A percentile compares a stretch with the other conserved stretches of the same genome.
Conservation (phyloP, 1,140 invertebrate species). For the Orius insidiosus region DNA sequence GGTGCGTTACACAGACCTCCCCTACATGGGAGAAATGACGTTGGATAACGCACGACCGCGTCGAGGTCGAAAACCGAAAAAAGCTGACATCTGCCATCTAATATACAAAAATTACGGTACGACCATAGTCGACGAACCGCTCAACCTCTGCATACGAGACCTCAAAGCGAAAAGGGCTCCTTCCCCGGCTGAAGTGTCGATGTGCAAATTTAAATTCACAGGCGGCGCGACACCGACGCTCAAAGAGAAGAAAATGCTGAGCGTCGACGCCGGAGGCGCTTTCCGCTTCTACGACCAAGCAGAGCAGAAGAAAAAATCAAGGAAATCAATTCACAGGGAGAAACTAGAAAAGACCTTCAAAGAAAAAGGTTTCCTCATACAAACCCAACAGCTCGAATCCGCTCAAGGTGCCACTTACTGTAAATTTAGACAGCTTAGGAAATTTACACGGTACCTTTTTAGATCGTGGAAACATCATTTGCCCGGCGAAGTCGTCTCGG, state of each 20-base stretch:
- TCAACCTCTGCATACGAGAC: constrained; percentile 69
- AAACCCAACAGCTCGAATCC: constrained; percentile 79
- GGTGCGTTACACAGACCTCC: constrained; percentile 51
- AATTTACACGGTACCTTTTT: constrained; percentile 81
- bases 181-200: constrained; percentile 34
- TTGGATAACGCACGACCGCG: constrained; percentile 67
- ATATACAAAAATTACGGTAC: constrained; percentile 81
- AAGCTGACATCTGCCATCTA: constrained; percentile 76
- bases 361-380: constrained; percentile 80
- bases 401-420: constrained; percentile 85
- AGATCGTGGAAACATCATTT: constrained; percentile 86
- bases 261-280: constrained; percentile 23
- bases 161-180: constrained; percentile 17
- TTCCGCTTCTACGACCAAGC: constrained; percentile 14
- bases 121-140: constrained; percentile 49
- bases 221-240: constrained; percentile 69
- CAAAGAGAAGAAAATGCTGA: constrained; percentile 80
- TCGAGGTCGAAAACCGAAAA: constrained; percentile 65
- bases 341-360: constrained; percentile 82
- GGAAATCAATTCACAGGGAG: constrained; percentile 66
- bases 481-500: constrained; percentile 48
- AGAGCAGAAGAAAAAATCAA: constrained; percentile 40
- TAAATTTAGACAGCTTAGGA: constrained; percentile 77
- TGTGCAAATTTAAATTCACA: constrained; percentile 85
- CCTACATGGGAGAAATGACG: constrained; percentile 81